These are phyloP conservation scores for Hypomesus transpacificus DNA, from an alignment of 2,113 vertebrate species.

Conservation along the genomic window DNA sequence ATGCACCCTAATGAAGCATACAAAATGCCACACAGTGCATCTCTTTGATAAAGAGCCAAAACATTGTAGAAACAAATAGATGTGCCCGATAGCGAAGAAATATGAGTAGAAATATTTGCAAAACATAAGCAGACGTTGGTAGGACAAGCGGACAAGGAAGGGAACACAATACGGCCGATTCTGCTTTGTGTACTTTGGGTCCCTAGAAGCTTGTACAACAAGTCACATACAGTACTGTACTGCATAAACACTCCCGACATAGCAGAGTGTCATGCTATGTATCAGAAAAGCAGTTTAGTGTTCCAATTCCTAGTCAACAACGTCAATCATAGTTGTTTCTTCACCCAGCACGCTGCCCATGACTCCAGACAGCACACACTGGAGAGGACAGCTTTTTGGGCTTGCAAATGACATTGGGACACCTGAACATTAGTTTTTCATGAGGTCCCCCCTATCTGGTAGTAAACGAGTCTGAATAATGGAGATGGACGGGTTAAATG, in stretches of 20 bases:
- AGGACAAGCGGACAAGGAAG: not conserved
- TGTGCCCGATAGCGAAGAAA: not conserved
- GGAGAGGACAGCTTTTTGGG: not conserved
- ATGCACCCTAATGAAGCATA: too few species aligned
- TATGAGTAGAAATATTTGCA: not conserved
- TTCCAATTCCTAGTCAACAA: not conserved
- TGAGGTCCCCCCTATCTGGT: not conserved
- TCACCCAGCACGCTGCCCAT: not conserved
- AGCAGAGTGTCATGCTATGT: not conserved
- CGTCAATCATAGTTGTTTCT: too few species aligned
- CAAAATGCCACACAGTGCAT: too few species aligned
- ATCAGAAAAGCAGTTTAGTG: not conserved
- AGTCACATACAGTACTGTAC: not conserved
- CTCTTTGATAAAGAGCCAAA: too few species aligned
- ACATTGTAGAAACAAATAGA: too few species aligned
- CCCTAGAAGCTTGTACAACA: not conserved
- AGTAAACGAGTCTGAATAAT: slow-evolving; percentile 22
- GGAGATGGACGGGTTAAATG: not conserved
- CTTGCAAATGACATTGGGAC: slow-evolving; percentile 37
- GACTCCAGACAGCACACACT: not conserved
- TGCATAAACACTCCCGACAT: not conserved
- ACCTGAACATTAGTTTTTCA: slow-evolving; percentile 40
- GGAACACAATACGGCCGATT: not conserved
- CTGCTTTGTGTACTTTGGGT: not conserved
- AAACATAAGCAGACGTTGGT: not conserved